These are phyloP conservation scores for Cyrtodaria siliqua DNA, from an alignment of 2,888 invertebrate species.

Conservation along the genomic window DNA sequence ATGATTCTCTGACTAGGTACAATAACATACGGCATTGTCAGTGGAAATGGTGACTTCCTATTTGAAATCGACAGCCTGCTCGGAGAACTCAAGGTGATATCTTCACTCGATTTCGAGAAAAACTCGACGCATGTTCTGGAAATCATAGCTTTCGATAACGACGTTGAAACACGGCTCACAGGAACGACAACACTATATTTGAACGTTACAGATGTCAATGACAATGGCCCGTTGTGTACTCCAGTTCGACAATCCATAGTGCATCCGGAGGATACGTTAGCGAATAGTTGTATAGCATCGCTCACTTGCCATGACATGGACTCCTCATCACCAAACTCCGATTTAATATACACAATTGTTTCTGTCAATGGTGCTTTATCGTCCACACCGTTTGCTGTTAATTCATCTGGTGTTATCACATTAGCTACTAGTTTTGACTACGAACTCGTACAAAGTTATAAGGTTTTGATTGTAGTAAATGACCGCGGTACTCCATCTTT, in stretches of 20 bases:
- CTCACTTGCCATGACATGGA: slow-evolving; percentile 71
- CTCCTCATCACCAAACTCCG: slow-evolving; percentile 60
- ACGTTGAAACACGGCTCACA: too few relatives aligned
- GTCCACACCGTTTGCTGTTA: slow-evolving; percentile 59
- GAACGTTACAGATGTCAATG: slow-evolving; percentile 95
- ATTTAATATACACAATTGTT: slow-evolving; percentile 60
- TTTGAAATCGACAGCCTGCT: too few relatives aligned
- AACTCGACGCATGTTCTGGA: too few relatives aligned
- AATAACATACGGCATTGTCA: too few relatives aligned
- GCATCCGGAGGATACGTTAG: slow-evolving; percentile 51
- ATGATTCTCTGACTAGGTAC: too few relatives aligned
- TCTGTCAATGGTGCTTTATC: slow-evolving; percentile 58
- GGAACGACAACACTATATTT: slow-evolving; percentile 94
- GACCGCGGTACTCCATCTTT: slow-evolving; percentile 40
- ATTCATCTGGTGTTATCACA: slow-evolving; percentile 61
- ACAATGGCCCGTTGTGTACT: slow-evolving; percentile 69
- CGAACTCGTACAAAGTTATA: slow-evolving; percentile 35
- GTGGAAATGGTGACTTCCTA: too few relatives aligned
- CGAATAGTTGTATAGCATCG: slow-evolving; percentile 55
- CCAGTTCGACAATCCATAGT: slow-evolving; percentile 60
- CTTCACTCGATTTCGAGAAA: too few relatives aligned
- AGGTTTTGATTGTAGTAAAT: slow-evolving; percentile 33
- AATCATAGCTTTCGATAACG: too few relatives aligned
- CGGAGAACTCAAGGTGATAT: too few relatives aligned
- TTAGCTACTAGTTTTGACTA: slow-evolving; percentile 48